A percentile compares a stretch with the other conserved stretches of the same genome.
These are phyloP conservation scores for Rhyacophila evoluta DNA, from an alignment of 2,888 invertebrate species.

Conservation along the genomic window DNA sequence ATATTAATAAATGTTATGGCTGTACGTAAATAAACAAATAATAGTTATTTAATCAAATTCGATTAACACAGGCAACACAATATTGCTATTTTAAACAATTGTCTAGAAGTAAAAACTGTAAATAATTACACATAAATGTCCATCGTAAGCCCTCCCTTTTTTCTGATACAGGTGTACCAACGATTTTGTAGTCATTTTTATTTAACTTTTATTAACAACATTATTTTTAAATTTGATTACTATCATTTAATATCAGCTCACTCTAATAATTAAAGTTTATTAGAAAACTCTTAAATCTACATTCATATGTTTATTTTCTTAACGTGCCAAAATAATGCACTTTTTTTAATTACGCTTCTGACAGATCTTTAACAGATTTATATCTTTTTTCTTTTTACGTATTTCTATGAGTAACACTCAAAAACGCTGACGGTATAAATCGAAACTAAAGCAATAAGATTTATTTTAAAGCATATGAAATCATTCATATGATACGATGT, in stretches of 20 bases:
- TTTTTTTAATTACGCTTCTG: too few relatives aligned
- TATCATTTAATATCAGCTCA: too few relatives aligned
- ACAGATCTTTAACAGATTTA: too few relatives aligned
- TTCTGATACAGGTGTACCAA: background rate
- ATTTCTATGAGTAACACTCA: too few relatives aligned
- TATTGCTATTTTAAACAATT: slow-evolving; percentile 40
- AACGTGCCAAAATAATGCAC: background rate
- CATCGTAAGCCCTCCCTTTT: background rate
- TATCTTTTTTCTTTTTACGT: too few relatives aligned
- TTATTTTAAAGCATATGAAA: too few relatives aligned
- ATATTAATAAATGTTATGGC: slow-evolving; percentile 45
- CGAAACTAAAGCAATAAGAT: too few relatives aligned
- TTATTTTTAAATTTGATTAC: background rate
- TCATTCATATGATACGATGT: background rate
- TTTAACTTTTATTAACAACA: background rate
- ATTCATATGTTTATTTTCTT: background rate
- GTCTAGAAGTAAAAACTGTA: slow-evolving; percentile 33
- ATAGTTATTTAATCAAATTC: slow-evolving; percentile 45
- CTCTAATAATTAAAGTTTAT: too few relatives aligned
- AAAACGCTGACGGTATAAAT: too few relatives aligned
- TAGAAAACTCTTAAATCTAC: too few relatives aligned
- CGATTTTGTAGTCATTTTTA: slow-evolving; percentile 15
- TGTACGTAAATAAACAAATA: slow-evolving; percentile 48
- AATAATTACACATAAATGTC: slow-evolving; percentile 28
- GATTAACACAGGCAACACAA: slow-evolving; percentile 41